Evolutionary conservation across 37 sponge, comb jelly and placozoan species (phyloP).

Genomic region (Theonella swinhoei): DNA sequence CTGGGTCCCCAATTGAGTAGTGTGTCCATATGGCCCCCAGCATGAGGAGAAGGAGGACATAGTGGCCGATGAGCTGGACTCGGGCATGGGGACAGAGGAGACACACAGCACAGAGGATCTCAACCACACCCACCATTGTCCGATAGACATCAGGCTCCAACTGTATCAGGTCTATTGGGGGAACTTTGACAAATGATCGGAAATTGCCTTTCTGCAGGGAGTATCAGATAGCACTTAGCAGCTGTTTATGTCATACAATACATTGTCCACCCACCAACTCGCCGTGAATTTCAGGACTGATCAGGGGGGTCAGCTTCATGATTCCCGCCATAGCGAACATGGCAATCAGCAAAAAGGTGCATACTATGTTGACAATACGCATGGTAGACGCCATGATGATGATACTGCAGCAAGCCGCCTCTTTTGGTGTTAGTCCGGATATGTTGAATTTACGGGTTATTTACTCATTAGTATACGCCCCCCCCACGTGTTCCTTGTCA

Average conservation of each 20-base stretch:
- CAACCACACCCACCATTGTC: slow-evolving; percentile 59
- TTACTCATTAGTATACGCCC: not conserved
- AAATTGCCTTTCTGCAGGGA: slow-evolving; percentile 57
- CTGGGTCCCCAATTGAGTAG: slow-evolving; percentile 46
- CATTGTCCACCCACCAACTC: slow-evolving; percentile 48
- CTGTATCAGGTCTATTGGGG: slow-evolving; percentile 39
- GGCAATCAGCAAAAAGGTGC: not conserved
- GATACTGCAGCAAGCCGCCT: too few relatives aligned
- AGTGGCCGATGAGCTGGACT: slow-evolving; percentile 26
- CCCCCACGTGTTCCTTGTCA: slow-evolving; percentile 33
- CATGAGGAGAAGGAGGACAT: slow-evolving; percentile 68
- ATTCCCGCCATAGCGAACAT: slow-evolving; percentile 65
- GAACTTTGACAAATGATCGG: slow-evolving; percentile 30
- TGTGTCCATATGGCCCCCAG: slow-evolving; percentile 85
- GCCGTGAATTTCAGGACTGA: slow-evolving; percentile 41
- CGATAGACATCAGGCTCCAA: slow-evolving; percentile 70
- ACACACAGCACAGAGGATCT: slow-evolving; percentile 61
- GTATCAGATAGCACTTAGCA: not conserved
- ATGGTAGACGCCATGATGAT: not conserved
- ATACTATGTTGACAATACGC: not conserved
- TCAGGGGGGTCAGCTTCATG: slow-evolving; percentile 54
- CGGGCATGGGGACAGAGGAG: slow-evolving; percentile 22
- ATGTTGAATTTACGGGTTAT: too few relatives aligned
- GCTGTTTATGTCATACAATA: not conserved
- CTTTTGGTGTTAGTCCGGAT: too few relatives aligned